A percentile compares a stretch with the other conserved stretches of the same genome.
These are phyloP conservation scores for Tenthredo livida DNA, from an alignment of 2,888 invertebrate species.

Conservation along the genomic window DNA sequence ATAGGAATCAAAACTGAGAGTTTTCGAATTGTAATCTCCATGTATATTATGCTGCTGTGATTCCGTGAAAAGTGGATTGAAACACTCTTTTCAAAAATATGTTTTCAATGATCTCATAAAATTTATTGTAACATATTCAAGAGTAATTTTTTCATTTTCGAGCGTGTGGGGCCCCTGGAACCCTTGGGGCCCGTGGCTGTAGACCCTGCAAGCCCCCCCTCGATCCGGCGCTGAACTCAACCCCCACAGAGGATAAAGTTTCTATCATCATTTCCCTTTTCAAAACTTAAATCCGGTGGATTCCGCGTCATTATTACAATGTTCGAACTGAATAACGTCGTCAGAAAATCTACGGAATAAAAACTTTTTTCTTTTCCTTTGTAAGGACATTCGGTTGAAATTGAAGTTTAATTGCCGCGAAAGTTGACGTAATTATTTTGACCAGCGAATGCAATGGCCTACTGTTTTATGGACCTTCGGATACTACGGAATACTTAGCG, in stretches of 20 bases:
- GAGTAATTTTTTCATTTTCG: too few relatives aligned
- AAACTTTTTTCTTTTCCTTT: not conserved
- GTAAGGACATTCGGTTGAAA: not conserved
- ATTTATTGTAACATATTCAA: too few relatives aligned
- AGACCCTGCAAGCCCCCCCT: too few relatives aligned
- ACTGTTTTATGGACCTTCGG: not conserved
- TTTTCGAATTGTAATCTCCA: too few relatives aligned
- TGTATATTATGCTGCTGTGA: too few relatives aligned
- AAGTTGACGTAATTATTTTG: constrained; percentile 2
- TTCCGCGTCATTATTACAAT: not conserved
- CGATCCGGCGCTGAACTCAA: not conserved
- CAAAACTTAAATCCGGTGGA: not conserved
- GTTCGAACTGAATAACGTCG: not conserved
- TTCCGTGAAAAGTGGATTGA: too few relatives aligned
- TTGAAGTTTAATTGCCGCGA: not conserved
- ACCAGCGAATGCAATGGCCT: too few relatives aligned
- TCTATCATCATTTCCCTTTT: not conserved
- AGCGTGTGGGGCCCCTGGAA: too few relatives aligned
- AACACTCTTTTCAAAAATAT: too few relatives aligned
- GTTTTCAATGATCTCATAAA: too few relatives aligned
- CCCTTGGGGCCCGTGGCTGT: too few relatives aligned
- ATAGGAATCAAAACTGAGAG: too few relatives aligned
- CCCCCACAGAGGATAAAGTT: not conserved
- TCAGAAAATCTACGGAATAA: not conserved
- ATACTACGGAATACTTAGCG: not conserved